Percentiles rank a stretch among this genome's conserved stretches.
phyloP scores from a whole-genome alignment of 2,797 vertebrate genomes.

The Arctocebus calabarensis region DNA sequence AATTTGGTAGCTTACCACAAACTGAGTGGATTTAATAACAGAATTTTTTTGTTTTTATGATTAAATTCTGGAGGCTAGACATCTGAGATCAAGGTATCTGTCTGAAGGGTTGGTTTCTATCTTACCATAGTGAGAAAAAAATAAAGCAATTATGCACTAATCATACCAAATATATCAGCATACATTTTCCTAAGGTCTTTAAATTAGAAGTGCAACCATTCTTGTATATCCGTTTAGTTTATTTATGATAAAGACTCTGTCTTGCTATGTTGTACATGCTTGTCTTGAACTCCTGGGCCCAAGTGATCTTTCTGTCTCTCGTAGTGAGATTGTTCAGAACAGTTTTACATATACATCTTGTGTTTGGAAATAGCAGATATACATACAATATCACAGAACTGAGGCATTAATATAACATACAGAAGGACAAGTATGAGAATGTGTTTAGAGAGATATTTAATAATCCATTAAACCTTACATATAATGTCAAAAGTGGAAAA shows the following conservation, averaged over 20 bases:
- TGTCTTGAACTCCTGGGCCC: no score
- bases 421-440: not conserved
- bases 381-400: not conserved
- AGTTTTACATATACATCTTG: not conserved
- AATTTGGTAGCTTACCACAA: not conserved
- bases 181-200: not conserved
- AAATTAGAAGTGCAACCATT: not conserved
- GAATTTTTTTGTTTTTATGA: not conserved
- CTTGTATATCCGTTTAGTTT: not conserved
- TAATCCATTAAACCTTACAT: not conserved
- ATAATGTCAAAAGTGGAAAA: not conserved
- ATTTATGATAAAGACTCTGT: no score
- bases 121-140: not conserved
- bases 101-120: not conserved
- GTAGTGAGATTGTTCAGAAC: not conserved
- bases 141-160: not conserved
- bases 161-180: not conserved
- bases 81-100: not conserved
- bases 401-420: not conserved
- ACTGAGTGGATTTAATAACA: not conserved
- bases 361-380: not conserved
- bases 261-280: no score
- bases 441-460: not conserved
- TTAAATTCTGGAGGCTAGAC: not conserved
- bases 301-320: no score